Evolutionary conservation across 64 coral and sea anemone species (phyloP).

Genomic region (Actinia tenebrosa): DNA sequence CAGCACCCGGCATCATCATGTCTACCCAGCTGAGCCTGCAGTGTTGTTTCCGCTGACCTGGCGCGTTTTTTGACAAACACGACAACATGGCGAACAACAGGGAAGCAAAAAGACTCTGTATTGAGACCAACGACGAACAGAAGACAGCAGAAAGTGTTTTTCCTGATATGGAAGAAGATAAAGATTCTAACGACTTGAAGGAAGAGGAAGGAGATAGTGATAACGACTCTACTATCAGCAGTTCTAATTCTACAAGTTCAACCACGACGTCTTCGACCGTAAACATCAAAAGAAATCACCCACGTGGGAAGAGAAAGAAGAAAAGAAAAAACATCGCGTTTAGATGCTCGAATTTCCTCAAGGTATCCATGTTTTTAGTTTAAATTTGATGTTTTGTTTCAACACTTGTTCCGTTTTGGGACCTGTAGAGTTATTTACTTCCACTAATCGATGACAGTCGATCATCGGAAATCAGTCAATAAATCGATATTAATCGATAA

Average conservation of each 20-base stretch:
- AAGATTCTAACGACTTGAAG: slow-evolving; percentile 58
- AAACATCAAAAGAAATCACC: slow-evolving; percentile 47
- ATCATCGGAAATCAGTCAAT: no score
- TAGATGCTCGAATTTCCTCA: slow-evolving; percentile 90
- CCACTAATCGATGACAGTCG: no score
- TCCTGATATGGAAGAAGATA: slow-evolving; percentile 53
- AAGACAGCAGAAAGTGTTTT: background rate
- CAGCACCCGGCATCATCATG: no score
- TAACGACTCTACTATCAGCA: slow-evolving; percentile 79
- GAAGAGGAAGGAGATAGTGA: slow-evolving; percentile 88
- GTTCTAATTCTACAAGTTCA: slow-evolving; percentile 83
- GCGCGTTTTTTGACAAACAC: slow-evolving; percentile 17
- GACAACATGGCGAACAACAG: background rate
- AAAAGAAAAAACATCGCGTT: slow-evolving; percentile 71
- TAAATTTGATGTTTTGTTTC: background rate
- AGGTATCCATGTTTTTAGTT: slow-evolving; percentile 36
- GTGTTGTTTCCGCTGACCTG: background rate
- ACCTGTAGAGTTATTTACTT: no score
- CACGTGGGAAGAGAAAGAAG: slow-evolving; percentile 50
- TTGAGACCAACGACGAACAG: background rate
- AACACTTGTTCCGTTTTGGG: background rate
- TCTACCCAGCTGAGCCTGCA: no score
- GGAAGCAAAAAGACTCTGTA: background rate
- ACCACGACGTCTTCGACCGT: slow-evolving; percentile 38
- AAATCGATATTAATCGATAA: no score